Base-by-base conservation (phyloP, 1,140 invertebrate species). In the Maniola jurtina region DNA sequence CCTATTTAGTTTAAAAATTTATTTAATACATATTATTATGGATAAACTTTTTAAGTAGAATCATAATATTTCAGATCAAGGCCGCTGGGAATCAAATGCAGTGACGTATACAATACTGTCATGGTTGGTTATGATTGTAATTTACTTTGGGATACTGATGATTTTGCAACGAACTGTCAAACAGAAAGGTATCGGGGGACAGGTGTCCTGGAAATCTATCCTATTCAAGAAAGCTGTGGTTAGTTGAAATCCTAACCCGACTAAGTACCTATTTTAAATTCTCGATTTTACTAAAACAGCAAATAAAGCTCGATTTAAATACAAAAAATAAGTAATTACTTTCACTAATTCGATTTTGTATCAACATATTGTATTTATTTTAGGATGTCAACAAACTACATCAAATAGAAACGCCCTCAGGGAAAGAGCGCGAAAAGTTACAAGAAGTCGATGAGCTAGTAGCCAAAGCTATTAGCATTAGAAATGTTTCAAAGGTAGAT, bases 371-470 rank as follows among this genome's bases (percentile, higher is more conserved):
- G n/a, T n/a, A 25, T 57, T 54, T 54, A 40, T 69, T 80, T 9
- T 56, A 89, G 84, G 80, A 85, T 63, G 38, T 40, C 14, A 71
- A 76, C 56, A 60, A 62, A 66, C 61, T 89, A 16, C 76, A 67
- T 14, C 56, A 34, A 14, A 77, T 86, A 4, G 68, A 77, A 40
- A 71, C 52, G 1, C 84, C 80, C 0, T 70, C 72, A 11, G 77
- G 78, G 0, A 73, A 55, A 14, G 83, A 86, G 42, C 66, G 77
- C 5, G 80, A 80, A 0, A 76, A 77, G 6, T 70, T 89, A 6
- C 87, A 89, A 60, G 84, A 86, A 70, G 83, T 89, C 0, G 84
- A 89, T 42, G 85, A 88, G 7, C 71, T 88, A 10, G 70, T 83
- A 0, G 87, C 87, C 6, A 88, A 88, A 59, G 85, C 84, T 25